A percentile compares a stretch with the other conserved stretches of the same genome.
These are phyloP conservation scores for Panagrolaimus sp. DNA, from an alignment of 1,140 invertebrate genomes.

Conservation along the genomic window DNA sequence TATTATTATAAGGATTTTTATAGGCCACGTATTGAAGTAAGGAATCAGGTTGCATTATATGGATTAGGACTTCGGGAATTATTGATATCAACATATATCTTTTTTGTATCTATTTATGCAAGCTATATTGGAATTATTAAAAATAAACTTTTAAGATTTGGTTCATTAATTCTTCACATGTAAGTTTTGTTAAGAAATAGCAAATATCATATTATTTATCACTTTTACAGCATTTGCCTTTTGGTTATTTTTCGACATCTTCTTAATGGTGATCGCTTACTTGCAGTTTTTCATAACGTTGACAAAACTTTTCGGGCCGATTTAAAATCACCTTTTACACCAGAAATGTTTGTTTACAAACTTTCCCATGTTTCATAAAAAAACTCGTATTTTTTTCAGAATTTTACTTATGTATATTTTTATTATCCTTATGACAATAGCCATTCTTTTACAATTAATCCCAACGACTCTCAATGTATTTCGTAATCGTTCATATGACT, in stretches of 20 bases:
- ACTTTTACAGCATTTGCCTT: neutral
- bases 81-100: constrained; percentile 16
- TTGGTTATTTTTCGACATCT: constrained; percentile 11
- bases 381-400: neutral
- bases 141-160: constrained; percentile 17
- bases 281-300: constrained; percentile 22
- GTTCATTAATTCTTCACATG: constrained; percentile 16
- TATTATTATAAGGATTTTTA: too few species aligned
- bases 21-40: neutral
- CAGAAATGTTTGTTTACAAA: constrained; percentile 17
- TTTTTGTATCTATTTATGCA: constrained; percentile 1
- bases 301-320: constrained; percentile 17
- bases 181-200: neutral
- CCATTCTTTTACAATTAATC: constrained; percentile 10
- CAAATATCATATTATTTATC: constrained; percentile 10
- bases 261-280: constrained; percentile 18
- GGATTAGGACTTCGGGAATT: constrained; percentile 23
- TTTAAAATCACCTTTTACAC: constrained; percentile 6
- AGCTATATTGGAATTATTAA: neutral
- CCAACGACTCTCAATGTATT: constrained; percentile 15
- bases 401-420: constrained; percentile 21
- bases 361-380: neutral
- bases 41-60: constrained; percentile 21
- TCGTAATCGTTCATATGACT: constrained; percentile 4
- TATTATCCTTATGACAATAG: constrained; percentile 18